Percentiles rank a stretch among this genome's conserved stretches.
Evolutionary conservation across 64 coral and sea anemone species (phyloP).

Genomic region (Astreopora myriophthalma): DNA sequence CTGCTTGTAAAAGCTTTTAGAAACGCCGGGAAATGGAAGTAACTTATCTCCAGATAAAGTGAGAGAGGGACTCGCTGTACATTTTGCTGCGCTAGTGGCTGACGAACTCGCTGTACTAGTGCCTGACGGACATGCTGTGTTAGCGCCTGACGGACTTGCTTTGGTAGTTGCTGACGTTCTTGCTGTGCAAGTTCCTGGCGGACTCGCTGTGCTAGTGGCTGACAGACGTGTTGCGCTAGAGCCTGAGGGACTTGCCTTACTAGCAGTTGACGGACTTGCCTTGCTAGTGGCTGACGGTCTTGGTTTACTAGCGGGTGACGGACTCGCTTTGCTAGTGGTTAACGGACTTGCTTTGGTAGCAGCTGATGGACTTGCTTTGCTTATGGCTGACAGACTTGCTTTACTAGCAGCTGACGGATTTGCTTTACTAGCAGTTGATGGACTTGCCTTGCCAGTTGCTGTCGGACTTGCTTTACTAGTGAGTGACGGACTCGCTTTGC

Average conservation of each 20-base stretch:
- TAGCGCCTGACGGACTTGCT: not conserved
- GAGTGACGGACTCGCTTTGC: not conserved
- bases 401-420: constrained; percentile 5
- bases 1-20: constrained; percentile 27
- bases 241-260: not conserved
- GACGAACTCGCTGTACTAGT: not conserved
- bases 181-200: not conserved
- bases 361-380: not conserved
- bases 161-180: not conserved
- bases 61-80: not conserved
- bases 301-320: not conserved
- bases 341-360: not conserved
- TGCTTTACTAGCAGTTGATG: not conserved
- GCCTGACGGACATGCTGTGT: not conserved
- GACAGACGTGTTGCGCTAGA: not conserved
- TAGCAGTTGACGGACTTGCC: not conserved
- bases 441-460: not conserved
- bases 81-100: not conserved
- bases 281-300: not conserved
- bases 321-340: not conserved
- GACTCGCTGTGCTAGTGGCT: not conserved
- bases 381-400: not conserved
- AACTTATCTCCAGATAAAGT: not conserved
- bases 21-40: constrained; percentile 43
- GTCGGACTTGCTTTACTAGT: not conserved